Conservation (phyloP, 2,888 invertebrate genomes). For the Strigamia crassipes region DNA sequence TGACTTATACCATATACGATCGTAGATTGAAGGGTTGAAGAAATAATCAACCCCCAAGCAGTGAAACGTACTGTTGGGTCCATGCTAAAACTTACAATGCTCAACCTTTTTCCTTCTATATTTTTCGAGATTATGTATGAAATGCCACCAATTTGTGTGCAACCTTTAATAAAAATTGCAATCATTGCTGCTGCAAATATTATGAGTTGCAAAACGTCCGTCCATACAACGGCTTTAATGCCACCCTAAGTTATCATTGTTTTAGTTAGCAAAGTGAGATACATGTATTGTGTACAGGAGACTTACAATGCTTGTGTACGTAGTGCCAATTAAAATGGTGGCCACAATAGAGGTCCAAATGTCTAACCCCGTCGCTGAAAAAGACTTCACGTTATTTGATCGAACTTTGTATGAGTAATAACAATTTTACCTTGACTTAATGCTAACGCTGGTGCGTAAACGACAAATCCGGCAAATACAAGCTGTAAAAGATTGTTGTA, state of each 20-base stretch:
- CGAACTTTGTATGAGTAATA: background rate
- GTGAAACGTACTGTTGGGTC: conserved; percentile 43
- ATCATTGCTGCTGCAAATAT: background rate
- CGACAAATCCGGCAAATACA: background rate
- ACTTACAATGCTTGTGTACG: conserved; percentile 44
- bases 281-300: background rate
- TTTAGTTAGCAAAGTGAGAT: background rate
- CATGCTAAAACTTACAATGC: background rate
- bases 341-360: background rate
- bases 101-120: conserved; percentile 25
- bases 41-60: conserved; percentile 35
- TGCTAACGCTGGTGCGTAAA: conserved; percentile 37
- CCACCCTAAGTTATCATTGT: background rate
- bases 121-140: background rate
- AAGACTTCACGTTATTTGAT: background rate
- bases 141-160: background rate
- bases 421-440: conserved; percentile 36
- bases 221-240: conserved; percentile 42
- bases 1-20: background rate
- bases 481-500: background rate
- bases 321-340: background rate
- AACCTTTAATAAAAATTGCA: background rate
- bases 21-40: background rate
- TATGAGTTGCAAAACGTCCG: background rate
- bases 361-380: background rate